A percentile compares a stretch with the other conserved stretches of the same genome.
Conservation (phyloP, 2,888 invertebrate genomes). For the Himalopsyche tibetana region DNA sequence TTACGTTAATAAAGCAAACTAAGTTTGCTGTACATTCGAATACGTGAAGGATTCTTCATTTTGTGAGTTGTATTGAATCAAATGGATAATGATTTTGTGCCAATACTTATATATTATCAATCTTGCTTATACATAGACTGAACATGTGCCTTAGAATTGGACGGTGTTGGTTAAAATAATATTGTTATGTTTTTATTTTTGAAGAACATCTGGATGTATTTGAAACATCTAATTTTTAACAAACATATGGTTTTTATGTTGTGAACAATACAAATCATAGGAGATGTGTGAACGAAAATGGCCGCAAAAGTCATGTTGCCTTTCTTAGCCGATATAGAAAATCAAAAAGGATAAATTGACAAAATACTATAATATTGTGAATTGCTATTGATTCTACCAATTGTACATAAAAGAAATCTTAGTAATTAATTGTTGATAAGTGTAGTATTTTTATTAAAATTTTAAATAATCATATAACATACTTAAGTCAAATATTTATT, state of each 20-base stretch:
- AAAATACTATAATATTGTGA: slow-evolving; percentile 2
- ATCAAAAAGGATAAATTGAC: not conserved
- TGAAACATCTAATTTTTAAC: not conserved
- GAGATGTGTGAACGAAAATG: too few relatives aligned
- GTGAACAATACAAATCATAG: too few relatives aligned
- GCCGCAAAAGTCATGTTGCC: not conserved
- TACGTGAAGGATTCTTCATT: too few relatives aligned
- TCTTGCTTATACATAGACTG: slow-evolving; percentile 59
- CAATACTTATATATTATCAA: slow-evolving; percentile 49
- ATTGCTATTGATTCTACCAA: slow-evolving; percentile 18
- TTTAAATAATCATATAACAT: slow-evolving; percentile 28
- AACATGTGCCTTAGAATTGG: slow-evolving; percentile 55
- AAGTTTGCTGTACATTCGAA: too few relatives aligned
- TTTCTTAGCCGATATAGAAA: slow-evolving; percentile 23
- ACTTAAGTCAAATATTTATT: slow-evolving; percentile 29
- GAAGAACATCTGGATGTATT: not conserved
- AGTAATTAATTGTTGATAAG: not conserved
- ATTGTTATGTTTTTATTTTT: slow-evolving; percentile 28
- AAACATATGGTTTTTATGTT: not conserved
- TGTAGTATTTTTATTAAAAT: not conserved
- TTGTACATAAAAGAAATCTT: slow-evolving; percentile 15
- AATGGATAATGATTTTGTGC: slow-evolving; percentile 50
- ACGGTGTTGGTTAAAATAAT: slow-evolving; percentile 35
- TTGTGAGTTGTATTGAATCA: too few relatives aligned
- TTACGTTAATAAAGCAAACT: too few relatives aligned